Evolutionary conservation across 2,113 vertebrate genomes (phyloP).

Genomic region (Ophiodon elongatus): DNA sequence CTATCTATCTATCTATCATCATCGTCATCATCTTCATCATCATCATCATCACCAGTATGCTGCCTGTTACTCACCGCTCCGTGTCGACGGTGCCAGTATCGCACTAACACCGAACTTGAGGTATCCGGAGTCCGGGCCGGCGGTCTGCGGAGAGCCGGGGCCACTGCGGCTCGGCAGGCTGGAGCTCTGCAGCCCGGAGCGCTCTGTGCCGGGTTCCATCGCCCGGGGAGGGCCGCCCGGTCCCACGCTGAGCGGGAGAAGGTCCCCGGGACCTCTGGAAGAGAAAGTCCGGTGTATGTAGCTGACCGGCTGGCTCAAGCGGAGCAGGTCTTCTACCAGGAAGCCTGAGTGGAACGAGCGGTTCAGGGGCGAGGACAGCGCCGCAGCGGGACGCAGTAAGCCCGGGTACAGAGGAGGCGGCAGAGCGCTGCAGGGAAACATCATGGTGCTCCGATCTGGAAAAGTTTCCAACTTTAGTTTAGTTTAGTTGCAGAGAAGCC

Average conservation of each 20-base stretch:
- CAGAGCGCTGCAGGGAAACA: slow-evolving; percentile 93
- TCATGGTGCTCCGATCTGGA: slow-evolving; percentile 82
- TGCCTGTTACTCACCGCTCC: slow-evolving; percentile 86
- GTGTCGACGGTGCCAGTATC: slow-evolving; percentile 92
- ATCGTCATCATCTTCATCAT: background rate
- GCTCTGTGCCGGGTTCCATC: slow-evolving; percentile 78
- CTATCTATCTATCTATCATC: background rate
- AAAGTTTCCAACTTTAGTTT: background rate
- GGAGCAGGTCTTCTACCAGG: slow-evolving; percentile 93
- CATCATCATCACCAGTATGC: background rate
- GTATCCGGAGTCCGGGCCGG: slow-evolving; percentile 84
- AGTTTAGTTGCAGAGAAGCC: too few species aligned
- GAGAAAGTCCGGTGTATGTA: slow-evolving; percentile 87
- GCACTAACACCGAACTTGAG: slow-evolving; percentile 98
- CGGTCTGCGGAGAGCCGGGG: slow-evolving; percentile 67
- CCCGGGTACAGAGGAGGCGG: slow-evolving; percentile 92
- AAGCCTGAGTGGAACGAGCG: slow-evolving; percentile 91
- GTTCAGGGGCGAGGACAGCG: slow-evolving; percentile 88
- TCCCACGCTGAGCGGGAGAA: slow-evolving; percentile 29
- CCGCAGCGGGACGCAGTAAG: slow-evolving; percentile 88
- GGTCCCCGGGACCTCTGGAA: slow-evolving; percentile 39
- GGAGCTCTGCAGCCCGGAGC: slow-evolving; percentile 61
- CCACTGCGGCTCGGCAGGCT: slow-evolving; percentile 78
- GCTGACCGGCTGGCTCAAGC: slow-evolving; percentile 87
- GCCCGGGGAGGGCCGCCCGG: slow-evolving; percentile 75